These are phyloP conservation scores for Monoplex corrugatus DNA, from an alignment of 2,888 invertebrate genomes.

Conservation along the genomic window DNA sequence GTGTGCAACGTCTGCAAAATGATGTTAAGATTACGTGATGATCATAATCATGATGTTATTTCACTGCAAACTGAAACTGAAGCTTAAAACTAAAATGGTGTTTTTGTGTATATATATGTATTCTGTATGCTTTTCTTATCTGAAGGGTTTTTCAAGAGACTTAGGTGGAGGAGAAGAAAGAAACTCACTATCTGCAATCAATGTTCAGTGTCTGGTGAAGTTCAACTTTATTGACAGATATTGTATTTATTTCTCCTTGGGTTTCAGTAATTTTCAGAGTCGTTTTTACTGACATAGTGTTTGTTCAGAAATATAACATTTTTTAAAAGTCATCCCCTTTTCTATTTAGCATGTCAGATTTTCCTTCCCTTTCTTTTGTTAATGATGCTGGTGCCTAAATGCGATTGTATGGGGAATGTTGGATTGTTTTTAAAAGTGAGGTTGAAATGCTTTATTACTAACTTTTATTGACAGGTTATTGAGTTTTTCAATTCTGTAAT, in stretches of 20 bases:
- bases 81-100: too few species aligned
- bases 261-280: neutral
- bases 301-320: neutral
- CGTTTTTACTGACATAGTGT: neutral
- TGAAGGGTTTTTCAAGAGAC: slow-evolving; percentile 16
- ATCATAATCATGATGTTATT: too few species aligned
- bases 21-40: too few species aligned
- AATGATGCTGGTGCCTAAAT: neutral
- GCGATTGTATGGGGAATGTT: neutral
- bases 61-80: too few species aligned
- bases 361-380: neutral
- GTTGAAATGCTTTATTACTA: neutral
- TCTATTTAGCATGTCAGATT: neutral
- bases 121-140: neutral
- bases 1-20: too few species aligned
- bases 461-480: too few species aligned
- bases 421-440: neutral
- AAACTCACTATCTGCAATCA: neutral
- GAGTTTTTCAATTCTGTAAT: too few species aligned
- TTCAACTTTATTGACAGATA: neutral
- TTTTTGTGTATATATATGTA: too few species aligned
- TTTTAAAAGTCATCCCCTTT: neutral
- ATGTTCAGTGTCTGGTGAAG: slow-evolving; percentile 21
- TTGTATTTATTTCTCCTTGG: neutral
- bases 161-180: slow-evolving; percentile 28